A percentile compares a stretch with the other conserved stretches of the same genome.
phyloP scores from a whole-genome alignment of 2,113 vertebrate genomes.

The Caracal caracal region DNA sequence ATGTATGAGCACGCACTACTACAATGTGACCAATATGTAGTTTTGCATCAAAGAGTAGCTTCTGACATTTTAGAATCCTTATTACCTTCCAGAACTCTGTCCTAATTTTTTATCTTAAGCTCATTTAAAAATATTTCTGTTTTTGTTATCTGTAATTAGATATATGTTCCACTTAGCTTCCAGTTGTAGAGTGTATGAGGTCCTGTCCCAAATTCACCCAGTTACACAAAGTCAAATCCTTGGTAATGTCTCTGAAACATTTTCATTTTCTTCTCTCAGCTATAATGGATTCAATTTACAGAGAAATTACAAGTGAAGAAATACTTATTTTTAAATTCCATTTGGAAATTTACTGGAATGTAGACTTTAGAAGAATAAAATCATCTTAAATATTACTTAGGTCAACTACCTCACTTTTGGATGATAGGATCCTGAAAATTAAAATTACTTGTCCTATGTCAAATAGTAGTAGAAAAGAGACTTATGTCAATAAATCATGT shows the following conservation, averaged over 20 bases:
- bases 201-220: not conserved
- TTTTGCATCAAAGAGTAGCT: not conserved
- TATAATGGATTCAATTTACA: not conserved
- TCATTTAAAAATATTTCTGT: not conserved
- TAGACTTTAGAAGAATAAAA: not conserved
- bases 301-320: not conserved
- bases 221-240: not conserved
- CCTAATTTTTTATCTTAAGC: not conserved
- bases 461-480: not conserved
- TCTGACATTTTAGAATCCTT: not conserved
- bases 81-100: not conserved
- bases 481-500: not conserved
- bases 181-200: not conserved
- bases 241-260: not conserved
- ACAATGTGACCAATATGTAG: not conserved
- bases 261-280: not conserved
- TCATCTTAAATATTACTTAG: not conserved
- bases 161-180: not conserved
- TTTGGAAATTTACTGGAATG: not conserved
- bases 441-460: not conserved
- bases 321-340: not conserved
- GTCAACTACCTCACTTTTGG: not conserved
- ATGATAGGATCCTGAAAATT: not conserved
- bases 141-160: not conserved
- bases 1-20: not conserved